A percentile compares a stretch with the other conserved stretches of the same genome.
Conservation (phyloP, 2,797 vertebrate species). For the Mormyrus proboscirostris region DNA sequence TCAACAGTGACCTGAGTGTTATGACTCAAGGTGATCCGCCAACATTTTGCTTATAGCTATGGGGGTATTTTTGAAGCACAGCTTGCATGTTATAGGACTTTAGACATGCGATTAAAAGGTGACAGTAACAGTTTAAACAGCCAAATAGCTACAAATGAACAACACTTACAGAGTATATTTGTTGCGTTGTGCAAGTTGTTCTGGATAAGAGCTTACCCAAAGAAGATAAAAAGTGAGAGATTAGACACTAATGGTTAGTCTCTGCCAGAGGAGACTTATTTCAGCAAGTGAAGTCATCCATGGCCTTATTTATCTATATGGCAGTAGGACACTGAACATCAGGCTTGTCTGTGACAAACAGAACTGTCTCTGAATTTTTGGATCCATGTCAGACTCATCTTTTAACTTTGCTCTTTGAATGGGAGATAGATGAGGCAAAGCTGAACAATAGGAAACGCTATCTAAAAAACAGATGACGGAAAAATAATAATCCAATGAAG, state of each 20-base stretch:
- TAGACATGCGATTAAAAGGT: background rate
- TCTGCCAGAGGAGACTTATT: background rate
- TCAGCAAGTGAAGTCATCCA: background rate
- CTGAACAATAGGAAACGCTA: background rate
- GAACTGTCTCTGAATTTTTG: background rate
- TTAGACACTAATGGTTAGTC: background rate
- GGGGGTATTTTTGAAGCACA: background rate
- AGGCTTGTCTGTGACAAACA: background rate
- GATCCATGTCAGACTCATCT: background rate
- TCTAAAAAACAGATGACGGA: background rate
- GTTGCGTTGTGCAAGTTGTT: background rate
- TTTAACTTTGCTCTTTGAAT: background rate
- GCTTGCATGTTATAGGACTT: background rate
- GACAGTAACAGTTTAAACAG: background rate
- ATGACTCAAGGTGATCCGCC: background rate
- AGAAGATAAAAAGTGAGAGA: background rate
- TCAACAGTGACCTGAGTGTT: background rate
- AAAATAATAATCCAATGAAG: background rate
- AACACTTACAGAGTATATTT: background rate
- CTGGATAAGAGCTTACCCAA: background rate
- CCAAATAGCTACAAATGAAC: background rate
- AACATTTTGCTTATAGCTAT: background rate
- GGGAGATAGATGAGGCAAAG: background rate
- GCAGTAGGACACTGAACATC: background rate
- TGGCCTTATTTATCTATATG: conserved; percentile 12